Conservation (phyloP, 2,888 invertebrate species). For the Amiota communis region DNA sequence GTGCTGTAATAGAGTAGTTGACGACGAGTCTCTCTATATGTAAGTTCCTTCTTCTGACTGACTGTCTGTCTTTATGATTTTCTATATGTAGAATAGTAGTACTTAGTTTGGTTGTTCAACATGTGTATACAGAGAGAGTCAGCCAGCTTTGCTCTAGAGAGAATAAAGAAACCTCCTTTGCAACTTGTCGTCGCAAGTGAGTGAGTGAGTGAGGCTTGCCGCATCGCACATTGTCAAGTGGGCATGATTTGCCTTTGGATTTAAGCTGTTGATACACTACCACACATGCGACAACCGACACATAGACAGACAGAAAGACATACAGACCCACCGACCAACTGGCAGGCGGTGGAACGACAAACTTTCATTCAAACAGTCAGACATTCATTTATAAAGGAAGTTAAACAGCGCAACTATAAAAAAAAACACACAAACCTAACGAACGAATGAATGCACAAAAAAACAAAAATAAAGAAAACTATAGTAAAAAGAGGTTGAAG, state of each 20-base stretch:
- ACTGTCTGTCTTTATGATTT: not conserved
- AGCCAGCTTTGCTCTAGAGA: constrained; percentile 1
- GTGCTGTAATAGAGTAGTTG: constrained; percentile 10
- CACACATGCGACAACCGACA: constrained; percentile 10
- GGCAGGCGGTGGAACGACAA: too few species aligned
- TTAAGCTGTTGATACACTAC: constrained; percentile 26
- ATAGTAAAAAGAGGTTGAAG: not conserved
- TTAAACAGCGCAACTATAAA: not conserved
- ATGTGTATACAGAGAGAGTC: not conserved
- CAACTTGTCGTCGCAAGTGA: not conserved
- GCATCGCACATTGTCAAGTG: constrained; percentile 12
- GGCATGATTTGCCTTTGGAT: constrained; percentile 29
- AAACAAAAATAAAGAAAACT: not conserved
- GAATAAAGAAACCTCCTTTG: too few species aligned
- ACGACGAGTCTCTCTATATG: not conserved
- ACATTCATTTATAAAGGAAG: constrained; percentile 10
- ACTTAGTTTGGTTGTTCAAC: constrained; percentile 1
- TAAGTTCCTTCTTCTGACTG: not conserved
- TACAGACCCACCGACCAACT: not conserved
- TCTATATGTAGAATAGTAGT: constrained; percentile 6
- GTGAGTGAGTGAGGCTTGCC: constrained; percentile 3
- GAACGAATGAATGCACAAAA: not conserved
- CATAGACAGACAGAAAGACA: not conserved
- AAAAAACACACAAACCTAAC: not conserved
- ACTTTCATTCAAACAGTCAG: not conserved